phyloP scores from a whole-genome alignment of 2,797 vertebrate genomes.

The Fringilla coelebs region DNA sequence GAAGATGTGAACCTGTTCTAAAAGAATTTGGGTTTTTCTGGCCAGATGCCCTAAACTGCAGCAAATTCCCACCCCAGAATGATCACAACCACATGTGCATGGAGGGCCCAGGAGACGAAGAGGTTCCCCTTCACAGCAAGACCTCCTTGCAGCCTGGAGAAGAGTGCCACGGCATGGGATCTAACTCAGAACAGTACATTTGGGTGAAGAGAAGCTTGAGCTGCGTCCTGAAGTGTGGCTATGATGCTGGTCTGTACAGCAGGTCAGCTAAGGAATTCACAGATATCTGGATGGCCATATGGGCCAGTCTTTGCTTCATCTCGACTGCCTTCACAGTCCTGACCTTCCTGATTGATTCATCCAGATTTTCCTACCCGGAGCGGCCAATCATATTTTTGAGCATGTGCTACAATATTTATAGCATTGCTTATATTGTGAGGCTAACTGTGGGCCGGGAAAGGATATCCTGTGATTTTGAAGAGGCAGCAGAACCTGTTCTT shows the following conservation, averaged over 20 bases:
- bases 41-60: conserved; percentile 96
- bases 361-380: conserved; percentile 96
- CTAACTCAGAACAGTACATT: conserved; percentile 88
- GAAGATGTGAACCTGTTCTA: conserved; percentile 92
- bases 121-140: conserved; percentile 84
- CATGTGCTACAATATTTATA: conserved; percentile 99
- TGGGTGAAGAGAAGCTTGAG: conserved; percentile 92
- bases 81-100: conserved; percentile 99
- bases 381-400: conserved; percentile 98
- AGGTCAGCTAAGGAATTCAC: conserved; percentile 94
- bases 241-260: conserved; percentile 90
- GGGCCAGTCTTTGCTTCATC: conserved; percentile 96
- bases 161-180: conserved; percentile 87
- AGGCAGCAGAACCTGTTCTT: conserved; percentile 90
- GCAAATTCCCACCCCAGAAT: conserved; percentile 95
- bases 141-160: conserved; percentile 83
- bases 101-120: conserved; percentile 96
- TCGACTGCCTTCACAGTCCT: conserved; percentile 96
- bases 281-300: conserved; percentile 96
- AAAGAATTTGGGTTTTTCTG: conserved; percentile 96
- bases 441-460: conserved; percentile 94
- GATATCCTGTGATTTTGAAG: conserved; percentile 97
- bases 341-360: conserved; percentile 95
- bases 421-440: conserved; percentile 95
- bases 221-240: conserved; percentile 94